These are phyloP conservation scores for Frankliniella fusca DNA, from an alignment of 2,888 invertebrate species.

Conservation along the genomic window DNA sequence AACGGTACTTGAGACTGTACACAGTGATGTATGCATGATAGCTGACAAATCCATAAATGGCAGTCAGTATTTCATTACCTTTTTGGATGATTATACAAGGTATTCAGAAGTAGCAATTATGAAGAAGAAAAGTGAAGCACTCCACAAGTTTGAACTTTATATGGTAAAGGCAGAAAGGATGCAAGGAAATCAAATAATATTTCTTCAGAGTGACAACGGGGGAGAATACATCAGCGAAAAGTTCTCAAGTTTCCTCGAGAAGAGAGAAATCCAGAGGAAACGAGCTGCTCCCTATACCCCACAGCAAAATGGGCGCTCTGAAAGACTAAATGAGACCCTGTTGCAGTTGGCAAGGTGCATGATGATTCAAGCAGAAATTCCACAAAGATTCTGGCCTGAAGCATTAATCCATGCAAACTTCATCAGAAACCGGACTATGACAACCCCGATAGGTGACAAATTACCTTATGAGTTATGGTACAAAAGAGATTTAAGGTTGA, in stretches of 20 bases:
- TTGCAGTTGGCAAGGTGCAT: conserved; percentile 39
- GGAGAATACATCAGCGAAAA: conserved; percentile 33
- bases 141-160: not conserved
- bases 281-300: conserved; percentile 38
- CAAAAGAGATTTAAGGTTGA: conserved; percentile 28
- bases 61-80: conserved; percentile 29
- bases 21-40: conserved; percentile 28
- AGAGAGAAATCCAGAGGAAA: conserved; percentile 39
- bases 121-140: conserved; percentile 26
- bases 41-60: not conserved
- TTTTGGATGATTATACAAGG: conserved; percentile 29
- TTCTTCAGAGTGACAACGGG: conserved; percentile 32
- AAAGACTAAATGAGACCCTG: conserved; percentile 40
- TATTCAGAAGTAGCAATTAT: conserved; percentile 16
- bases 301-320: conserved; percentile 41
- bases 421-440: conserved; percentile 37
- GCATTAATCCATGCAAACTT: conserved; percentile 40
- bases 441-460: conserved; percentile 31
- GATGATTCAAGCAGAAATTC: conserved; percentile 37
- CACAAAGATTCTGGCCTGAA: conserved; percentile 41
- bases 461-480: conserved; percentile 35
- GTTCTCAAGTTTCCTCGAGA: conserved; percentile 34
- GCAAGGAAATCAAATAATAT: conserved; percentile 25
- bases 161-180: conserved; percentile 28
- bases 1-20: conserved; percentile 22